A percentile compares a stretch with the other conserved stretches of the same genome.
Conservation (phyloP, 1,140 invertebrate species). For the Leptonema lineaticorne region DNA sequence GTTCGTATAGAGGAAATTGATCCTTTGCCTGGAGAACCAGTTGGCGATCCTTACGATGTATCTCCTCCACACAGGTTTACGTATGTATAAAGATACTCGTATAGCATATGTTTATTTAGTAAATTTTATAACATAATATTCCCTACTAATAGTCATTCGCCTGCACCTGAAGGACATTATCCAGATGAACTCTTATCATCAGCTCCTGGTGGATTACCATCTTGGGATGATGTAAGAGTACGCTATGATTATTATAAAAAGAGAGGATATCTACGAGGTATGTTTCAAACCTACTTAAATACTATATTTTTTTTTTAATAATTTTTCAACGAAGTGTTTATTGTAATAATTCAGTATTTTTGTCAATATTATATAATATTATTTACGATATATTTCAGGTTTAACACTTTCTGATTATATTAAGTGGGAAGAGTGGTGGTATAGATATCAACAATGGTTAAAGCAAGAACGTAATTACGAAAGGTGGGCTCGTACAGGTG, state of each 20-base stretch:
- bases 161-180: constrained; percentile 73
- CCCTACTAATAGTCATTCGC: constrained; percentile 57
- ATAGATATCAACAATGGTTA: constrained; percentile 88
- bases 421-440: constrained; percentile 94
- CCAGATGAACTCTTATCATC: constrained; percentile 71
- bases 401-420: constrained; percentile 79
- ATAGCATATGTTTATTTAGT: background rate
- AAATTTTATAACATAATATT: background rate
- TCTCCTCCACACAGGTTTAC: constrained; percentile 32
- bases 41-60: constrained; percentile 3
- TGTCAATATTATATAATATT: background rate
- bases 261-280: constrained; percentile 72
- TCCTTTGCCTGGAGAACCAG: constrained; percentile 52
- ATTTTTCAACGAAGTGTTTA: background rate
- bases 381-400: constrained; percentile 42
- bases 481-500: constrained; percentile 65
- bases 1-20: constrained; percentile 69
- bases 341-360: background rate
- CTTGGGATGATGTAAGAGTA: constrained; percentile 83
- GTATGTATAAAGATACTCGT: constrained; percentile 18
- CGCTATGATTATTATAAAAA: constrained; percentile 86
- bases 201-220: constrained; percentile 70
- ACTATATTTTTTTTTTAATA: constrained; percentile 2
- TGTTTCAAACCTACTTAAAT: background rate
- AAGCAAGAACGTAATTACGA: constrained; percentile 81